Evolutionary conservation across 2,888 invertebrate genomes (phyloP).

Genomic region (Auanema freiburgensis): DNA sequence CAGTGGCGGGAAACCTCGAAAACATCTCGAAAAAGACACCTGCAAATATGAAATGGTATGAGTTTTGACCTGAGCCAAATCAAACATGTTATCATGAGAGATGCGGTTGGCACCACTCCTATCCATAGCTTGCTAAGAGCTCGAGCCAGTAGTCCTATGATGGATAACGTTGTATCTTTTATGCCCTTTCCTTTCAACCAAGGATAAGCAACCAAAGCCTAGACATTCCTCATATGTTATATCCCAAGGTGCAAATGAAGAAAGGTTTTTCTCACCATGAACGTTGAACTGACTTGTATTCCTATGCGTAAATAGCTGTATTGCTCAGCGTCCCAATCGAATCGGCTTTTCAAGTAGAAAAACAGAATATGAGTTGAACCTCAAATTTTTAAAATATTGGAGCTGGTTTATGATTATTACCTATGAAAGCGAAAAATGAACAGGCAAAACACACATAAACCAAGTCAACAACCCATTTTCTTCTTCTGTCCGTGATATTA

Average conservation of each 20-base stretch:
- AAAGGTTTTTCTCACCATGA: slow-evolving; percentile 18
- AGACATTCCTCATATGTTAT: slow-evolving; percentile 1
- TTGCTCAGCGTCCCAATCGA: slow-evolving; percentile 37
- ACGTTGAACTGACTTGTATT: slow-evolving; percentile 31
- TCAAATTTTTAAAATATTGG: neutral
- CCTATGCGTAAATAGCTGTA: slow-evolving; percentile 38
- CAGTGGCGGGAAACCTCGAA: slow-evolving; percentile 40
- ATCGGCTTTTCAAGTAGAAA: slow-evolving; percentile 43
- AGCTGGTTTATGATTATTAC: slow-evolving; percentile 11
- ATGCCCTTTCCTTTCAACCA: slow-evolving; percentile 27
- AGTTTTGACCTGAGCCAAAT: neutral
- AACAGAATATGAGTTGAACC: slow-evolving; percentile 40
- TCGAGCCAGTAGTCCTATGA: slow-evolving; percentile 36
- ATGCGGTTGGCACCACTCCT: slow-evolving; percentile 15
- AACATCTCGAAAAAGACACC: slow-evolving; percentile 43
- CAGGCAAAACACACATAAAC: slow-evolving; percentile 25
- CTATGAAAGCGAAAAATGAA: slow-evolving; percentile 47
- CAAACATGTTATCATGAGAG: slow-evolving; percentile 19
- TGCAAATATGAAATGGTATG: slow-evolving; percentile 9
- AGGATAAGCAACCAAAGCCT: slow-evolving; percentile 36
- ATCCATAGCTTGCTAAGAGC: slow-evolving; percentile 35
- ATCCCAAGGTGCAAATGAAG: neutral
- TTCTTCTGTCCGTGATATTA: neutral
- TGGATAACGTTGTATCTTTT: slow-evolving; percentile 31
- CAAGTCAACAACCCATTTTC: neutral